Evolutionary conservation across 2,113 vertebrate species (phyloP).

Genomic region (Acanthochromis polyacanthus): DNA sequence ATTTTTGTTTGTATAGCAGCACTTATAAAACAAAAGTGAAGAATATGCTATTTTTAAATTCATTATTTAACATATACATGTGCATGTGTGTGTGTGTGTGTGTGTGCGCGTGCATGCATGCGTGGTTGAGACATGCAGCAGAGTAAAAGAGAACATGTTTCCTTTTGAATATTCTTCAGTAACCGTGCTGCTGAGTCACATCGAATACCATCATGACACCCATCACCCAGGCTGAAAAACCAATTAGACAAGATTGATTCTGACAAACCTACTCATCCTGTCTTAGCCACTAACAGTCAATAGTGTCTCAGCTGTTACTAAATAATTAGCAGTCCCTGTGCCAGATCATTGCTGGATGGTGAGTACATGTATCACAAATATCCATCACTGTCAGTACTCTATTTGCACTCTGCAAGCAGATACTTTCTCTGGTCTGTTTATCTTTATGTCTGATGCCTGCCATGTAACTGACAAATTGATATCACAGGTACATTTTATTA

Average conservation of each 20-base stretch:
- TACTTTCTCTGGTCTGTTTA: no score
- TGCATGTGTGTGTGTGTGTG: no score
- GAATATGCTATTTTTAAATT: no score
- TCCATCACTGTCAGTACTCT: not conserved
- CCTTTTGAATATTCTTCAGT: not conserved
- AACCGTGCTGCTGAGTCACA: slow-evolving; percentile 5
- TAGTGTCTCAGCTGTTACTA: slow-evolving; percentile 10
- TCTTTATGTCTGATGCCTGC: no score
- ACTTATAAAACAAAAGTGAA: no score
- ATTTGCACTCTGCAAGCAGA: no score
- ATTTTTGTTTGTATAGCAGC: no score
- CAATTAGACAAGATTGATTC: slow-evolving; percentile 23
- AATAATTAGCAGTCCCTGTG: not conserved
- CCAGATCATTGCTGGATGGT: not conserved
- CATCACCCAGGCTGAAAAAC: not conserved
- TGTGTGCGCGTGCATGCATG: no score
- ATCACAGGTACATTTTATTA: no score
- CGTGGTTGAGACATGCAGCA: no score
- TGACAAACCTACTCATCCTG: not conserved
- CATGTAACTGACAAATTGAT: no score
- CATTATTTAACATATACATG: no score
- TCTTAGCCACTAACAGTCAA: slow-evolving; percentile 6
- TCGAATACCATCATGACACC: slow-evolving; percentile 4
- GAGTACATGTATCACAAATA: not conserved
- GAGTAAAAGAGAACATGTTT: not conserved